Base-by-base conservation (phyloP, 2,797 vertebrate genomes). In the Lagodon rhomboides region DNA sequence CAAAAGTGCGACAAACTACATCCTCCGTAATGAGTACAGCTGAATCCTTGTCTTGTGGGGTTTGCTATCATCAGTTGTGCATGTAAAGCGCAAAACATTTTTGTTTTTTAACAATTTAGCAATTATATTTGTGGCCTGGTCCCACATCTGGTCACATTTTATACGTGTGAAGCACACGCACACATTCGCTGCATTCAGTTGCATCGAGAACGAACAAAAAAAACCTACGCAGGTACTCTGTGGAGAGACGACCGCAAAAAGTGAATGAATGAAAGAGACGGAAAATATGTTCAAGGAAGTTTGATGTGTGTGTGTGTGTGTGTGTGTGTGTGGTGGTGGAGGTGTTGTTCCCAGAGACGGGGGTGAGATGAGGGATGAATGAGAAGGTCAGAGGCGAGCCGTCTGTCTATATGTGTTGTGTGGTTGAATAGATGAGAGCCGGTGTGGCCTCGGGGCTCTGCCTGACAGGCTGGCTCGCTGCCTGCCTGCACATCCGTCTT, bases 401-500 rank as follows among this genome's bases (percentile, higher is more conserved):
- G 76, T 76, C 80, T 91, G 89, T 86, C 84, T 85, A 0, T 84
- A 6, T 64, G 78, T 71, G 75, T 84, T 61, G 82, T 80, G 67
- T 30, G 49, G 83, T 49, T 83, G 87, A 89, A 88, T 87, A 84
- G 79, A 87, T 83, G 79, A 73, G 77, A 84, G 74, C 43, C 73
- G n/a, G 79, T 30, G 75, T 71, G 22, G 88, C 92, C 83, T 80
- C 72, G 27, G 89, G 89, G 91, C 84, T 71, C 43, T 61, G 75
- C 75, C 87, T 87, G 84, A 84, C 85, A 71, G 63, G 64, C 79
- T 78, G 85, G 61, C 82, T 77, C 22, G 13, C 74, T 84, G 75
- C 75, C 74, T 59, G 61, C 70, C 65, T 85, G 67, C 69, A 70
- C 73, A 69, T 80, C 83, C 58, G 82, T 84, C 83, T 85, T 68